A percentile compares a stretch with the other conserved stretches of the same genome.
phyloP scores from a whole-genome alignment of 2,113 vertebrate genomes.

The Atherinomorus stipes region DNA sequence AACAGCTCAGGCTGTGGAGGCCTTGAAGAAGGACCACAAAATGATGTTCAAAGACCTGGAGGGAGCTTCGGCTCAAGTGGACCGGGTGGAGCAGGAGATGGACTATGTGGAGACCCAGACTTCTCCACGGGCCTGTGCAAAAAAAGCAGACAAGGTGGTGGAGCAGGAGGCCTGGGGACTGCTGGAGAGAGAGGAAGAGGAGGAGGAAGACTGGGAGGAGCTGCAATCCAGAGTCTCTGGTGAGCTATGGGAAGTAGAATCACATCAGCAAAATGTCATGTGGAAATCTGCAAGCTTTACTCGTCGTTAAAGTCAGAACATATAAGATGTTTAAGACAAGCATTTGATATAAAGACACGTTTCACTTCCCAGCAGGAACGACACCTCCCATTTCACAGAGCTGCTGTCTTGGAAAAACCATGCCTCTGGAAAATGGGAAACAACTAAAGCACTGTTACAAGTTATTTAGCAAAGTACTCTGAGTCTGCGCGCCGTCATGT shows the following conservation, averaged over 20 bases:
- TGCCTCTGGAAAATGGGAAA: conserved; percentile 51
- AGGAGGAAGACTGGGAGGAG: conserved; percentile 88
- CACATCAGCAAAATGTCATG: not conserved
- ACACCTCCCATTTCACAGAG: conserved; percentile 8
- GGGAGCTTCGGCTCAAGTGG: conserved; percentile 81
- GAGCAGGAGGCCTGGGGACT: conserved; percentile 86
- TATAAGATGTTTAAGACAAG: not conserved
- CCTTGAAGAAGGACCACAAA: conserved; percentile 86
- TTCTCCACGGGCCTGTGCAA: conserved; percentile 89
- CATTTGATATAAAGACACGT: conserved; percentile 18
- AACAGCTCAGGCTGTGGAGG: conserved; percentile 85
- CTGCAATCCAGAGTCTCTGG: conserved; percentile 89
- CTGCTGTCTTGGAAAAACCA: conserved; percentile 44
- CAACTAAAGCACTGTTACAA: conserved; percentile 53
- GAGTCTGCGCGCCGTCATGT: conserved; percentile 46
- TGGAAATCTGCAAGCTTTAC: conserved; percentile 42
- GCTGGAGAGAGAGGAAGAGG: conserved; percentile 82
- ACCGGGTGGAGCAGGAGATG: conserved; percentile 90
- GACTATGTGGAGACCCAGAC: conserved; percentile 91
- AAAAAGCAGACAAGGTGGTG: conserved; percentile 85
- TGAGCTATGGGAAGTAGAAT: conserved; percentile 72
- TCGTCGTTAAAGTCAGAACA: conserved; percentile 2
- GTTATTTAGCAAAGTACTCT: conserved; percentile 43
- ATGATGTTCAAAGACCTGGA: conserved; percentile 85
- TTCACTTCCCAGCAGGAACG: conserved; percentile 6